Evolutionary conservation across 2,113 vertebrate genomes (phyloP), one percentile per base, ranked within the genome.

Genomic region (Syngnathus scovelli): DNA sequence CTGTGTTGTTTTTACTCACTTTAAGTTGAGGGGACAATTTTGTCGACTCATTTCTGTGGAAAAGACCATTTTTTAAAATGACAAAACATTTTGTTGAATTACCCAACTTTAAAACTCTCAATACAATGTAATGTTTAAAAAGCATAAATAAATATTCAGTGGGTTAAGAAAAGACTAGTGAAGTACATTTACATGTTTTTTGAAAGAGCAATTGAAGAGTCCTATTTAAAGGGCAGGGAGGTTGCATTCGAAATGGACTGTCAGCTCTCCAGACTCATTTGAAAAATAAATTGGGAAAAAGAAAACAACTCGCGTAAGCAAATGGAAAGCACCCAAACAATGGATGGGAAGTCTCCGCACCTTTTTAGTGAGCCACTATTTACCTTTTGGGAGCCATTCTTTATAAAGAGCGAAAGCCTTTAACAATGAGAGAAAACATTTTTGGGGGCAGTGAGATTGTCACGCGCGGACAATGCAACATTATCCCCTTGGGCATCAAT

Each of bases 401-500:
- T 73, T 75, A 66, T 80, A 83, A 86, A 82, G 77, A 84, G 68
- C 39, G 44, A 48, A 48, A 48, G 44, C 44, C 82, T 41, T 64
- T 80, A 84, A 85, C 87, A 87, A 89, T 90, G 83, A 89, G 86
- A 88, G 83, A 90, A 87, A 89, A 83, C 71, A 65, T 18, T 65
- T 78, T 60, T 79, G 89, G 84, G 72, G 86, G 89, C 85, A 86
- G 86, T 75, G 73, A 81, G 86, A 87, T 84, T 86, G 81, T 78
- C 83, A 86, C 88, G 80, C 37, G 64, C 79, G 80, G 83, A 90
- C 90, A 89, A 88, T 90, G 84, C 66, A 15, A 79, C 83, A 77
- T 83, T 83, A 90, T 88, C 89, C 87, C 82, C 80, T 86, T 82
- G 86, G 87, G 88, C 84, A 90, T 90, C 75, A 85, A 87, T 89